Conservation (phyloP, 2,888 invertebrate genomes). For the Helleia helle region DNA sequence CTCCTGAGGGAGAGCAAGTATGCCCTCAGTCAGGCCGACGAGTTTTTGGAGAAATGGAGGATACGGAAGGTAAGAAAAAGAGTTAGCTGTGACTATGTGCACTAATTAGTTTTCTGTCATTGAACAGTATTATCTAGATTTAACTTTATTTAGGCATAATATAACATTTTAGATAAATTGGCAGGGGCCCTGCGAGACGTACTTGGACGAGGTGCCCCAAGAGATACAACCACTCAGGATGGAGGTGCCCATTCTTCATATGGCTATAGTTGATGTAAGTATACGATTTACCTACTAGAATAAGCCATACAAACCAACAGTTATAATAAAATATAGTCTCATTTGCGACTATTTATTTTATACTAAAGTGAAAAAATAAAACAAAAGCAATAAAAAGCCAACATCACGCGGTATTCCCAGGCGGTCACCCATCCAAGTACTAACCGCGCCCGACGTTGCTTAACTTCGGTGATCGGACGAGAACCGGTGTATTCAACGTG, state of each 20-base stretch:
- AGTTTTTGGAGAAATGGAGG: slow-evolving; percentile 53
- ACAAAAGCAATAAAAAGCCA: neutral
- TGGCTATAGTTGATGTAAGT: slow-evolving; percentile 59
- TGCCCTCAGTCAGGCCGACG: slow-evolving; percentile 41
- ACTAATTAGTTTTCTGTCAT: too few species aligned
- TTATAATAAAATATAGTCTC: too few species aligned
- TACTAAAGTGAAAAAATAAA: neutral
- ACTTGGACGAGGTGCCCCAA: slow-evolving; percentile 48
- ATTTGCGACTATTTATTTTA: too few species aligned
- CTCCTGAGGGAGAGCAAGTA: slow-evolving; percentile 49
- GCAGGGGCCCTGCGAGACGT: slow-evolving; percentile 36
- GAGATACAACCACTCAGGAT: slow-evolving; percentile 41
- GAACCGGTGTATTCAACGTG: slow-evolving; percentile 21
- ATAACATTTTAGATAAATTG: slow-evolving; percentile 30
- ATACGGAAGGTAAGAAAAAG: slow-evolving; percentile 42
- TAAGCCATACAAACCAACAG: too few species aligned
- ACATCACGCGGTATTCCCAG: slow-evolving; percentile 8
- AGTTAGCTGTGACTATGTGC: too few species aligned
- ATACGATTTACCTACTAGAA: too few species aligned
- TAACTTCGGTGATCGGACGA: slow-evolving; percentile 30
- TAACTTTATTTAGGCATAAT: too few species aligned
- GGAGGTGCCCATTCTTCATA: slow-evolving; percentile 56
- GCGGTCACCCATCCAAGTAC: slow-evolving; percentile 46
- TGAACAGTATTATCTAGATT: too few species aligned
- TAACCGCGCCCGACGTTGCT: slow-evolving; percentile 43